These are phyloP conservation scores for Premnoplex brunnescens DNA, from an alignment of 2,797 vertebrate species.

Conservation along the genomic window DNA sequence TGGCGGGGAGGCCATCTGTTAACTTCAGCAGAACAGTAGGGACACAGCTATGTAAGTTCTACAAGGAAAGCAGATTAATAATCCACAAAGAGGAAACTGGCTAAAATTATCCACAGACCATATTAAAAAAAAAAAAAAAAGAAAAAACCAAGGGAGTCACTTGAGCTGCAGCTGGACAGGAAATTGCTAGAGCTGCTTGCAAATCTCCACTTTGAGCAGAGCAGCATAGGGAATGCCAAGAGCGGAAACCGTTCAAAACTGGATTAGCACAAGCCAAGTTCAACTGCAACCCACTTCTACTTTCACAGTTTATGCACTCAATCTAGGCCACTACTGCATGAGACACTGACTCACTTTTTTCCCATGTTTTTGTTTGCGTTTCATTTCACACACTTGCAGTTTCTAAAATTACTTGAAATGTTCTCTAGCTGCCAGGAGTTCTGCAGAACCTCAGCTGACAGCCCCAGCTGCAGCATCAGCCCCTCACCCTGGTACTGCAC, in stretches of 20 bases:
- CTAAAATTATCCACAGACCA: conserved; percentile 79
- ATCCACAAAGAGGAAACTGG: conserved; percentile 79
- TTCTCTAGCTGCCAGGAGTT: conserved; percentile 8
- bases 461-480: neutral
- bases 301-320: conserved; percentile 72
- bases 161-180: conserved; percentile 89
- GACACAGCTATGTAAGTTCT: conserved; percentile 67
- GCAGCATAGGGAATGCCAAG: conserved; percentile 83
- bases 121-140: conserved; percentile 49
- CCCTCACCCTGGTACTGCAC: neutral
- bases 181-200: conserved; percentile 87
- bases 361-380: conserved; percentile 58
- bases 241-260: conserved; percentile 85
- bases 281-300: conserved; percentile 80
- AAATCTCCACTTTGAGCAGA: conserved; percentile 84
- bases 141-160: conserved; percentile 65
- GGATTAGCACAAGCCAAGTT: conserved; percentile 85
- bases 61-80: conserved; percentile 78
- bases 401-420: conserved; percentile 53
- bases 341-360: conserved; percentile 65
- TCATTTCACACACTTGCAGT: conserved; percentile 55
- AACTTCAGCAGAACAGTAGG: conserved; percentile 69
- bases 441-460: conserved; percentile 26
- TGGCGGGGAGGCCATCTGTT: conserved; percentile 79
- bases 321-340: conserved; percentile 66